Evolutionary conservation across 35 echinoderm and acorn worm species (phyloP).

Genomic region (Apostichopus japonicus): DNA sequence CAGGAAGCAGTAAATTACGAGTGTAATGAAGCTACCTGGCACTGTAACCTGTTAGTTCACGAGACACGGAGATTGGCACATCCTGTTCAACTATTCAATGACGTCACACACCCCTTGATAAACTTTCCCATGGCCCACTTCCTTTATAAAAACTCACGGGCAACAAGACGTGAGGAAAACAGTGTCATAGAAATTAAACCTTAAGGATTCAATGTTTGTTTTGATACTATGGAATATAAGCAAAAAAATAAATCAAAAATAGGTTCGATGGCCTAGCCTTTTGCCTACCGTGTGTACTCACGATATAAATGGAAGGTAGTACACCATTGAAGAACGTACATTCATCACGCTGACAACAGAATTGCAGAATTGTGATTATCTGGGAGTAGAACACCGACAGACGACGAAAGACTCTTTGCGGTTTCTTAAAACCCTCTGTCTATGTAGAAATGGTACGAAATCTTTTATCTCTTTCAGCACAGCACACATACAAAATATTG

Average conservation of each 20-base stretch:
- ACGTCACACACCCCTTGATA: not conserved
- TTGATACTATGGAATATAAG: not conserved
- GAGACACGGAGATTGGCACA: constrained; percentile 11
- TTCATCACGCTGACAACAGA: too few species aligned
- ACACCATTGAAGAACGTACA: too few species aligned
- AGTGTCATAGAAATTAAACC: not conserved
- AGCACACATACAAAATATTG: too few species aligned
- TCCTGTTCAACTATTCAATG: not conserved
- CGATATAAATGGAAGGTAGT: too few species aligned
- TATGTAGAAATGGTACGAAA: too few species aligned
- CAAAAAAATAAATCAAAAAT: not conserved
- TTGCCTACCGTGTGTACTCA: not conserved
- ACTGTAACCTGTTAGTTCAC: not conserved
- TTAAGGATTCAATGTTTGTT: not conserved
- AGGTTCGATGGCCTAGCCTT: not conserved
- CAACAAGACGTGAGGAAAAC: not conserved
- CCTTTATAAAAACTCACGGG: too few species aligned
- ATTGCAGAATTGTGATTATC: too few species aligned
- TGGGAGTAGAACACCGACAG: too few species aligned
- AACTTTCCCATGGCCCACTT: not conserved
- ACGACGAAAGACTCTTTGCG: too few species aligned
- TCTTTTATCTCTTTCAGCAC: too few species aligned
- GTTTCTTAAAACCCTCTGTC: too few species aligned
- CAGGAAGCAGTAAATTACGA: not conserved
- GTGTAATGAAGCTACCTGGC: too few species aligned